phyloP scores from a whole-genome alignment of 1,140 invertebrate species.

The Danaus melanippus region DNA sequence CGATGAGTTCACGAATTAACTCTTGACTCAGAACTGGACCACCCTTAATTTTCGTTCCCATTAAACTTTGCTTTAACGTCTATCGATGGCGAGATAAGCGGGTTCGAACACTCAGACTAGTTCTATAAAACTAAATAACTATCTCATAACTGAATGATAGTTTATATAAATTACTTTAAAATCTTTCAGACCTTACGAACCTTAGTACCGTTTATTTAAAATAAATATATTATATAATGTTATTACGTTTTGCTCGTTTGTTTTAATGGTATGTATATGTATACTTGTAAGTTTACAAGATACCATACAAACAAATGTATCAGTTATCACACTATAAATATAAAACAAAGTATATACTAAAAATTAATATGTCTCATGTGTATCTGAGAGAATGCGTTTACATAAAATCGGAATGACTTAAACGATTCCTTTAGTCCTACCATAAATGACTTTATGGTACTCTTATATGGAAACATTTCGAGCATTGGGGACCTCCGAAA shows the following conservation, averaged over 20 bases:
- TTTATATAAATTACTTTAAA: conserved; percentile 10
- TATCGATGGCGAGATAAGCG: conserved; percentile 19
- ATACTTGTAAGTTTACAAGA: no score
- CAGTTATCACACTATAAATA: no score
- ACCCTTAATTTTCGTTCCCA: conserved; percentile 18
- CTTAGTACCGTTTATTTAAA: conserved; percentile 4
- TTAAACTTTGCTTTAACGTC: conserved; percentile 20
- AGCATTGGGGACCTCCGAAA: no score
- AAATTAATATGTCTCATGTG: no score
- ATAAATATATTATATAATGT: conserved; percentile 4
- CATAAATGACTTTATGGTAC: no score
- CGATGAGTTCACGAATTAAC: conserved; percentile 11
- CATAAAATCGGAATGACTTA: no score
- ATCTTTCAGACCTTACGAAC: conserved; percentile 4
- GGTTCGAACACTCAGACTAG: conserved; percentile 13
- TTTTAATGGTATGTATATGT: no score
- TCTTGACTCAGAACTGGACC: conserved; percentile 18
- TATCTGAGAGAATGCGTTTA: no score
- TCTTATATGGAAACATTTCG: no score
- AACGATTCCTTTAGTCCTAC: no score
- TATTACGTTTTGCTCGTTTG: neutral
- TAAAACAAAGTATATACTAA: no score
- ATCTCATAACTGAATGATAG: conserved; percentile 11
- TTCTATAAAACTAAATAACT: conserved; percentile 16
- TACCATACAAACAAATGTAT: no score